phyloP scores from a whole-genome alignment of 2,797 vertebrate species.

The Mus spretus region DNA sequence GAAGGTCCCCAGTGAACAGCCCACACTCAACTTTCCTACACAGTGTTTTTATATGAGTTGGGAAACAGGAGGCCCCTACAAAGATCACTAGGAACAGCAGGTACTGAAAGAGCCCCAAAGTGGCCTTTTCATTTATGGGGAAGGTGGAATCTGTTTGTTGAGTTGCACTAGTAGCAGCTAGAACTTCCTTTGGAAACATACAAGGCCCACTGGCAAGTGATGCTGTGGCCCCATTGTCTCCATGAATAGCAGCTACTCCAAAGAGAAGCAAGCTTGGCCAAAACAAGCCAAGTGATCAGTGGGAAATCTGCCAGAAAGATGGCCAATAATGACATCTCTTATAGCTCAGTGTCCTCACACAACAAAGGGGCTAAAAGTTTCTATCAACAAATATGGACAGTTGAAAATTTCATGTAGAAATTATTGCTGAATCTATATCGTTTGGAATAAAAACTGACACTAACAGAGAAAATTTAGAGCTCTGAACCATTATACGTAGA shows the following conservation, averaged over 20 bases:
- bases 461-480: neutral
- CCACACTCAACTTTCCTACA: neutral
- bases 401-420: neutral
- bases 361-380: neutral
- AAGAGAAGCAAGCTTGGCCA: neutral
- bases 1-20: neutral
- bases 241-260: neutral
- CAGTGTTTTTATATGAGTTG: neutral
- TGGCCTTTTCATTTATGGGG: neutral
- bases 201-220: neutral
- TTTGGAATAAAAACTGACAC: slow-evolving; percentile 3
- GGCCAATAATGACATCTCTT: neutral
- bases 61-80: neutral
- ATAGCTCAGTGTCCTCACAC: neutral
- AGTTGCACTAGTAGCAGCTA: neutral
- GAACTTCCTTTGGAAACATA: neutral
- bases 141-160: neutral
- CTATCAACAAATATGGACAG: neutral
- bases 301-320: neutral
- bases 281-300: neutral
- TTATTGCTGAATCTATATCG: neutral
- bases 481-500: neutral
- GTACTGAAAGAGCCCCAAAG: neutral
- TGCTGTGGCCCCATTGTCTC: neutral
- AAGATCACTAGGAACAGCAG: neutral